Evolutionary conservation across 92 coral and sea anemone species (phyloP).

Genomic region (Meandrina meandrites): DNA sequence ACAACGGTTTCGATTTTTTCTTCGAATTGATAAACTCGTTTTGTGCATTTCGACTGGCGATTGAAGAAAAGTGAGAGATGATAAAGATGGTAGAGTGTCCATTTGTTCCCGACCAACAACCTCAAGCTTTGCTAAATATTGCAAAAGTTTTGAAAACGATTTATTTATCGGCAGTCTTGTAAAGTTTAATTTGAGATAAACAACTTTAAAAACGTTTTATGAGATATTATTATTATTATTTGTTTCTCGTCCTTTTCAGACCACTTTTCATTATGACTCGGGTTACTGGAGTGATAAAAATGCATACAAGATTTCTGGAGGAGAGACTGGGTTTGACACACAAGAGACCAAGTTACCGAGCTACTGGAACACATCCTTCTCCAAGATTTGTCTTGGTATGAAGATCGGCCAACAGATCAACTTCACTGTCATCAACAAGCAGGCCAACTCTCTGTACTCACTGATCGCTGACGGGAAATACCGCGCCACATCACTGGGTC

Average conservation of each 20-base stretch:
- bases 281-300: not conserved
- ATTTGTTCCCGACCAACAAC: not conserved
- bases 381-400: slow-evolving; percentile 55
- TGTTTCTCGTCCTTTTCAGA: not conserved
- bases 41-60: too few species aligned
- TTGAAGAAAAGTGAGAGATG: too few species aligned
- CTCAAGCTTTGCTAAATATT: not conserved
- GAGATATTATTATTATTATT: too few species aligned
- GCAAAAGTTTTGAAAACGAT: not conserved
- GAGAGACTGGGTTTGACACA: slow-evolving; percentile 37
- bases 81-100: too few species aligned
- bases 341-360: slow-evolving; percentile 59
- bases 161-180: not conserved
- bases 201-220: too few species aligned
- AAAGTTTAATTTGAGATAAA: too few species aligned
- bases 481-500: slow-evolving; percentile 20
- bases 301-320: slow-evolving; percentile 14
- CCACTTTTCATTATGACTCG: not conserved
- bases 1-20: too few species aligned
- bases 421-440: slow-evolving; percentile 14
- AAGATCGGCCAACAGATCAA: not conserved
- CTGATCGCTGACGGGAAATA: slow-evolving; percentile 23
- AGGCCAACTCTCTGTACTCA: slow-evolving; percentile 19
- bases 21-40: too few species aligned
- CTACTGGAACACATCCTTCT: slow-evolving; percentile 56